Evolutionary conservation across 2,797 vertebrate genomes (phyloP), one percentile per base, ranked within the genome.

Genomic region (Perodicticus potto): DNA sequence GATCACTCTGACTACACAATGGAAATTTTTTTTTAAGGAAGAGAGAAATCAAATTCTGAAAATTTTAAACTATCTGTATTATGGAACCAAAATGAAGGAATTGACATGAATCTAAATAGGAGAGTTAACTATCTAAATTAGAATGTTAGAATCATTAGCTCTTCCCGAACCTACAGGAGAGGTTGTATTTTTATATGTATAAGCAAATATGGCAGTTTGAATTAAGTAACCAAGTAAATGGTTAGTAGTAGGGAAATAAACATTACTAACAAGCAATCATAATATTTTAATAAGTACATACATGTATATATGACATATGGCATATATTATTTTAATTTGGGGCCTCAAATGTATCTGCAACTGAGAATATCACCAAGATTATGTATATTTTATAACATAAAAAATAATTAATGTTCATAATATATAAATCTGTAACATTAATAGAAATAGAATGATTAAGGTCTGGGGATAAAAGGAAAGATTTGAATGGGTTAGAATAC

Each of bases 371-470:
- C 34, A 6, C 27, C 69, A 92, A 17, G 27, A 29, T 34, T 77
- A 2, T 25, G 85, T 12, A 37, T 55, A 70, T 49, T 59, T 89
- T 89, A 13, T 53, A 8, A 43, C 17, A 49, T 84, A 80, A 84
- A 86, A 20, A n/a, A 69, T 91, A 53, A 40, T 7, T 69, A 94
- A 53, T 29, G 32, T 57, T 84, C 40, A 88, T 67, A 67, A 43
- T 23, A 92, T 78, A 7, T 78, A 72, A 89, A 91, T 65, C 27
- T 92, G 14, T 59, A 40, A 86, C 70, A 61, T 83, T 40, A 92
- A 17, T 43, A 77, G 67, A 37, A 89, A 80, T 14, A 43, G 13
- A n/a, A 77, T 67, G 14, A 57, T 23, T 29, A 73, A 86, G 90
- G 67, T 25, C 20, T 81, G 45, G 10, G 25, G 8, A 8, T 17